Evolutionary conservation across 2,888 invertebrate genomes (phyloP), one percentile per base, ranked within the genome.

Genomic region (Drosophila putrida): DNA sequence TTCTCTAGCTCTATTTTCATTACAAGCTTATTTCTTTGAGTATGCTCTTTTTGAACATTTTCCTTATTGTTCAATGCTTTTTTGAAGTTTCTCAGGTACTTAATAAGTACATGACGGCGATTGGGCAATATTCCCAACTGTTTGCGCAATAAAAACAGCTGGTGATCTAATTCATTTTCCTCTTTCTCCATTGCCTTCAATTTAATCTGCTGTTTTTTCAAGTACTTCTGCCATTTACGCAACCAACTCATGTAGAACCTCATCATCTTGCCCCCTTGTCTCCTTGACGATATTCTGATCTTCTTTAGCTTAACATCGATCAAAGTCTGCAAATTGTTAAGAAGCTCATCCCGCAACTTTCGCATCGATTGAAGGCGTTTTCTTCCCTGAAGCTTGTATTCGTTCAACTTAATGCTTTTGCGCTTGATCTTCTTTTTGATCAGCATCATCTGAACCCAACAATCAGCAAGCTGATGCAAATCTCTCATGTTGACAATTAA

Each of bases 391-490:
- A 9, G 4, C 27, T 59, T 67, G 6, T 39, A 61, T 9, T 0
- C 15, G 0, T 28, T 61, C 5, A 85, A 35, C 13, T 58, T 20
- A 4, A 35, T 31, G 11, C n/a, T 43, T 43, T 70, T 82, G 0
- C 13, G 33, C 0, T 46, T 55, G 31, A 80, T 68, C 36, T 51
- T 49, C 31, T 53, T 72, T 38, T 44, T 65, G 25, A 73, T 53
- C 46, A 47, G 5, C 28, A 63, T 20, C 44, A 66, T 55, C 15
- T 58, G 41, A 3, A 41, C 27, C 60, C 53, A 67, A 0, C 51
- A 61, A 6, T 62, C 25, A 33, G 13, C 11, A 43, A 55, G 0
- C 25, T 57, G 5, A 10, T 55, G 11, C 68, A 76, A 80, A 36
- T 39, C 33, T 6, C 10, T 28, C 54, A 43, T 41, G 8, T 27